Evolutionary conservation across 2,888 invertebrate genomes (phyloP), one percentile per base, ranked within the genome.

Genomic region (Dione vanillae): DNA sequence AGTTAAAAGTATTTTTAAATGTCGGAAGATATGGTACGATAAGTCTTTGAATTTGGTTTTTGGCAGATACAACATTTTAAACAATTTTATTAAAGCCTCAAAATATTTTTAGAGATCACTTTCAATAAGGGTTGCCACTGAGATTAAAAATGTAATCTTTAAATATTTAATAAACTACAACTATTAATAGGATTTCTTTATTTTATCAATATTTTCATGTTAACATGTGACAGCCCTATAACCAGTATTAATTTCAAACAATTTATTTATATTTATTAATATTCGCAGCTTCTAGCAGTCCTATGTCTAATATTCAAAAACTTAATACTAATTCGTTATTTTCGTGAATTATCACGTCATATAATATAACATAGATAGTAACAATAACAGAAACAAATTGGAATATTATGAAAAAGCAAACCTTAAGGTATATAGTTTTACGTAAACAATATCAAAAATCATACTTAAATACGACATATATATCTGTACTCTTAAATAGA

Each of bases 21-120:
- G 41, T 69, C 35, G 74, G 74, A 75, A 75, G 75, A 75, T 74
- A 74, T 72, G 70, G 68, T 72, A 12, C 62, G 56, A 27, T 54
- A 69, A 70, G 75, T 75, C 74, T 72, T 72, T 65, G 54, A 51
- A 65, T 47, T 70, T 67, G 66, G 69, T 67, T 74, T 74, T 75
- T 75, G 75, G 74, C 74, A 72, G 74, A 68, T 70, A 65, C 9
- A 47, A 51, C 61, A 54, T 70, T 49, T 27, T 49, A 49, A 45
- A 52, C 20, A 51, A 51, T 61, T 37, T 61, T 16, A 47, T 67
- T 72, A 43, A 68, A 74, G 74, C 73, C 67, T 71, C 73, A 54
- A 66, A 43, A 51, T 41, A 35, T 67, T 61, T 52, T 56, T 54
- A 64, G 74, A 74, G 74, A 74, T 74, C 74, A 65, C 20, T 66